Percentiles rank a stretch among this genome's conserved stretches.
phyloP scores from a whole-genome alignment of 1,140 invertebrate species.

The Diachasmimorpha longicaudata region DNA sequence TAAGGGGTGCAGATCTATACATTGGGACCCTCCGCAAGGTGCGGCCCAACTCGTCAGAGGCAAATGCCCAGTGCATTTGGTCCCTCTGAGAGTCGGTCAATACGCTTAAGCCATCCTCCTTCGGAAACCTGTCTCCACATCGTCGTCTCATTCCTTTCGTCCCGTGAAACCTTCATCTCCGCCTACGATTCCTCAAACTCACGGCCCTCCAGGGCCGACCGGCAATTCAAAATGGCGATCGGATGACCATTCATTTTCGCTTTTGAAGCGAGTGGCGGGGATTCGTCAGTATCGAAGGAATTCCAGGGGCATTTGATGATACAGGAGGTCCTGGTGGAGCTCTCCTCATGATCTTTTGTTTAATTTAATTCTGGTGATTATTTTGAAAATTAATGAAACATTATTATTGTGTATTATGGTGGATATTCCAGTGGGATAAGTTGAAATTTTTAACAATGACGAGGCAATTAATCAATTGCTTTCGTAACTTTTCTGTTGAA shows the following conservation, averaged over 20 bases:
- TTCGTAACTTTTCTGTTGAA: no score
- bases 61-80: not conserved
- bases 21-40: not conserved
- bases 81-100: conserved; percentile 27
- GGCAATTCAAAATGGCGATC: conserved; percentile 61
- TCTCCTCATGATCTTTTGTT: no score
- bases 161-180: conserved; percentile 57
- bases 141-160: conserved; percentile 45
- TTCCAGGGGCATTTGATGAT: conserved; percentile 50
- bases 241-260: conserved; percentile 21
- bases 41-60: not conserved
- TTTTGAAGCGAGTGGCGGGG: not conserved
- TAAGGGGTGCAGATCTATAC: no score
- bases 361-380: no score
- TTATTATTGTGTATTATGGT: no score
- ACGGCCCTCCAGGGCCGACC: conserved; percentile 30
- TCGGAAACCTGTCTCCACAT: conserved; percentile 1
- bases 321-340: conserved; percentile 19
- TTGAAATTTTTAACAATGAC: no score
- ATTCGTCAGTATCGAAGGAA: conserved; percentile 35
- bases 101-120: conserved; percentile 26
- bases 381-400: no score
- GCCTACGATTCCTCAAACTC: conserved; percentile 62
- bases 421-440: no score
- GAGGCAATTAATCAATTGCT: no score